Evolutionary conservation across 2,797 vertebrate species (phyloP).

Genomic region (Momotus momota): DNA sequence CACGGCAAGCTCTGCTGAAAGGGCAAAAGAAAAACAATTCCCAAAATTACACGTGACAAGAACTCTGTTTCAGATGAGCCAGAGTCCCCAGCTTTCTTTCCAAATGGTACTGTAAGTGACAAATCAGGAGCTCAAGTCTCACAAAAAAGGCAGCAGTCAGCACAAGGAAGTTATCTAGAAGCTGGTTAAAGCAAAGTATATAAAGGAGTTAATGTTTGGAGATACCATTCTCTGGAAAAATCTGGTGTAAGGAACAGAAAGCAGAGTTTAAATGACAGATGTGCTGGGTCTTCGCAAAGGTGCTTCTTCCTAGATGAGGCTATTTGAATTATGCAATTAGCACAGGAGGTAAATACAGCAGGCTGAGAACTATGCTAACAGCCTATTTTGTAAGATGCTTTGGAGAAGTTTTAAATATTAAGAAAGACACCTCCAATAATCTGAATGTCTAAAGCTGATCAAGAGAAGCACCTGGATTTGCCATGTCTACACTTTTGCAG

Average conservation of each 20-base stretch:
- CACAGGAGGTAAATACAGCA: not conserved
- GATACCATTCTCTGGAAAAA: not conserved
- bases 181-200: not conserved
- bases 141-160: not conserved
- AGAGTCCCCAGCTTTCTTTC: not conserved
- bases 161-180: not conserved
- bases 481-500: not conserved
- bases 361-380: not conserved
- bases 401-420: not conserved
- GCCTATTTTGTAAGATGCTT: not conserved
- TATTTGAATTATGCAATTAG: not conserved
- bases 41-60: not conserved
- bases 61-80: not conserved
- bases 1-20: not conserved
- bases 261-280: not conserved
- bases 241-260: not conserved
- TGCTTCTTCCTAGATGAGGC: not conserved
- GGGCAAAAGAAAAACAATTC: not conserved
- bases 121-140: not conserved
- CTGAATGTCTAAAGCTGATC: not conserved
- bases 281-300: not conserved
- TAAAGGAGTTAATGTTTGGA: not conserved
- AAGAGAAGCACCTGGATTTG: not conserved
- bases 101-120: not conserved
- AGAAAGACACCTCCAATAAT: not conserved